These are phyloP conservation scores for Acipenser transmontanus DNA, from an alignment of 2,797 vertebrate genomes.

Conservation along the genomic window DNA sequence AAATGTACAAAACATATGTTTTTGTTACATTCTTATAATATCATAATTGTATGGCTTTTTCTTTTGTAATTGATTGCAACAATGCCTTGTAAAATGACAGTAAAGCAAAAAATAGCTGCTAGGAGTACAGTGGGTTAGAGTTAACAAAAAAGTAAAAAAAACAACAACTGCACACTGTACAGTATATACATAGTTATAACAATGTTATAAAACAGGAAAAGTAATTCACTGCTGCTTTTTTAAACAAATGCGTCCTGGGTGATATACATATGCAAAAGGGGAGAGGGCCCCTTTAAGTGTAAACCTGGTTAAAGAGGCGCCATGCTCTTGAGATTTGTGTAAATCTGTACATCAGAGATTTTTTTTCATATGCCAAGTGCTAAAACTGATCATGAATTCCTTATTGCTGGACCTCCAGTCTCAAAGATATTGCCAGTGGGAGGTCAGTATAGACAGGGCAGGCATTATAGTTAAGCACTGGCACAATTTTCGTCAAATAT, in stretches of 20 bases:
- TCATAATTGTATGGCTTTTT: too few relatives aligned
- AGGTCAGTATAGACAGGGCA: conserved; percentile 32
- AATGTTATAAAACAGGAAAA: too few relatives aligned
- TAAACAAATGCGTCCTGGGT: too few relatives aligned
- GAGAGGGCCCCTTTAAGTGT: conserved; percentile 43
- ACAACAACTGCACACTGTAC: too few relatives aligned
- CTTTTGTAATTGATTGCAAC: too few relatives aligned
- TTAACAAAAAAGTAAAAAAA: too few relatives aligned
- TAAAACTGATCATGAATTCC: conserved; percentile 44
- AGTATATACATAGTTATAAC: too few relatives aligned
- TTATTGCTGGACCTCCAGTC: conserved; percentile 30
- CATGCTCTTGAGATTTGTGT: conserved; percentile 45
- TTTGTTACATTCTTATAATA: neutral
- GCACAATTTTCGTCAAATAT: conserved; percentile 8
- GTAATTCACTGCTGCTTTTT: too few relatives aligned
- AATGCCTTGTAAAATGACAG: too few relatives aligned
- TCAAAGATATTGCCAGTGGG: conserved; percentile 42
- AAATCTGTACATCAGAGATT: conserved; percentile 60
- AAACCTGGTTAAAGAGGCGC: conserved; percentile 49
- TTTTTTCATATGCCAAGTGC: conserved; percentile 47
- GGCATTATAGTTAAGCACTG: conserved; percentile 53
- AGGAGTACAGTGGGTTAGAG: too few relatives aligned
- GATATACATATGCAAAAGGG: neutral
- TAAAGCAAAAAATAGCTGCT: too few relatives aligned
- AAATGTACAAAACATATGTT: neutral